These are phyloP conservation scores for Cromileptes altivelis DNA, from an alignment of 2,113 vertebrate species.

Conservation along the genomic window DNA sequence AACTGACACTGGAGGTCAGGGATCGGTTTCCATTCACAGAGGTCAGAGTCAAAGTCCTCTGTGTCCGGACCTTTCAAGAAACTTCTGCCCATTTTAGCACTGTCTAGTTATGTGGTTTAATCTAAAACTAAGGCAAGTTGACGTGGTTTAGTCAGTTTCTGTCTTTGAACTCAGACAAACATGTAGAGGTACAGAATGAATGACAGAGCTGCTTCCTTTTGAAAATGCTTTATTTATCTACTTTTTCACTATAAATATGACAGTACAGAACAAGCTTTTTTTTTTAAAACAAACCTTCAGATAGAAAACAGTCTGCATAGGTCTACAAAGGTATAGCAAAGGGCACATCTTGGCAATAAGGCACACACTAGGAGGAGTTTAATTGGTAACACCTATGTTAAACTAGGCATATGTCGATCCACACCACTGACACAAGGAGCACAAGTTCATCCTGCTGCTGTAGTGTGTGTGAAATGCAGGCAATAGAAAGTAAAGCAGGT, in stretches of 20 bases:
- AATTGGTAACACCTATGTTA: slow-evolving; percentile 66
- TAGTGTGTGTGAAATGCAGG: slow-evolving; percentile 65
- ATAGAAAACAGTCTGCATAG: slow-evolving; percentile 80
- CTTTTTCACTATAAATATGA: slow-evolving; percentile 86
- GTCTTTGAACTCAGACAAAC: background rate
- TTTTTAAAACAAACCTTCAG: slow-evolving; percentile 76
- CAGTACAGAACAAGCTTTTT: slow-evolving; percentile 74
- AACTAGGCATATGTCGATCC: slow-evolving; percentile 53
- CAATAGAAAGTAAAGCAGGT: slow-evolving; percentile 55
- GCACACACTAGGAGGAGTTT: slow-evolving; percentile 72
- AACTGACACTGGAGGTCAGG: slow-evolving; percentile 52
- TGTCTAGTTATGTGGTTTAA: slow-evolving; percentile 25
- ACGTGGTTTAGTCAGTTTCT: background rate
- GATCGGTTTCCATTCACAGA: slow-evolving; percentile 58
- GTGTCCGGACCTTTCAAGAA: background rate
- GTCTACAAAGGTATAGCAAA: slow-evolving; percentile 74
- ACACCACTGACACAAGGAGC: slow-evolving; percentile 25
- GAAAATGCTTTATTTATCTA: slow-evolving; percentile 88
- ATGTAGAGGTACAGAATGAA: slow-evolving; percentile 32
- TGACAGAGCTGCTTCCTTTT: slow-evolving; percentile 60
- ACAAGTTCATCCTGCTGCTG: slow-evolving; percentile 20
- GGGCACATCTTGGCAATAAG: slow-evolving; percentile 79
- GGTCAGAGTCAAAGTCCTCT: slow-evolving; percentile 28
- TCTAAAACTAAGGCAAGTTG: background rate
- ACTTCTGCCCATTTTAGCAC: background rate